Base-by-base conservation (phyloP, 2,888 invertebrate genomes). In the Neuroscelio doddi region DNA sequence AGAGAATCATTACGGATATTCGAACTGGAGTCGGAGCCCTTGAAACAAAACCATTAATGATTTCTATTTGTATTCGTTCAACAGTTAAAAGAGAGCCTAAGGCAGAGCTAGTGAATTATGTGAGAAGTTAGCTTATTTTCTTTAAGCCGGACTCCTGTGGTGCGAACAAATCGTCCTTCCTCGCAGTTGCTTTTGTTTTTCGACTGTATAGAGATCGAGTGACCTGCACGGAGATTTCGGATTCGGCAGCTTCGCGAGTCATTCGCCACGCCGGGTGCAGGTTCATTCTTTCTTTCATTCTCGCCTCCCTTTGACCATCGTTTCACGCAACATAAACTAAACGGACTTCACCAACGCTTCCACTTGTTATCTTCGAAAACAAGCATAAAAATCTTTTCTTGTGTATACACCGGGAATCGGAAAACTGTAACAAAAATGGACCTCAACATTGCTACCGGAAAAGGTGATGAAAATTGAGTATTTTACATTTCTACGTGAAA, bases 1-100 rank as follows among this genome's bases (percentile, higher is more conserved):
- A 80, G 74, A 70, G 73, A 79, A 79, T 81, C 80, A 78, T 81
- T 81, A 81, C 75, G 74, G 70, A 67, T 62, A 53, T 39, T 61
- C 42, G 46, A 44, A 64, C 72, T 59, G 58, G 59, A 64, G 73
- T 62, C 66, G 66, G 69, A 64, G 65, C 68, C 71, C 72, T 77
- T 73, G 80, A 83, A 83, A 81, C 83, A 81, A 81, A 83, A 79
- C 80, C 76, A 81, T 81, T 83, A 83, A 82, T 78, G 83, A 83
- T 81, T 83, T 80, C 78, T 78, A 80, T 80, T 81, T 79, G 82
- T 80, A 79, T 80, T 78, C 78, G 73, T 73, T 77, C 69, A 77
- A 50, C 63, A 61, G 68, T 52, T 71, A 59, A 68, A 65, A 66
- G 56, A 64, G 64, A 41, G 44, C 49, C 63, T 42, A 32, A 53